These are phyloP conservation scores for Polymixis lichenea DNA, from an alignment of 2,888 invertebrate species.

Conservation along the genomic window DNA sequence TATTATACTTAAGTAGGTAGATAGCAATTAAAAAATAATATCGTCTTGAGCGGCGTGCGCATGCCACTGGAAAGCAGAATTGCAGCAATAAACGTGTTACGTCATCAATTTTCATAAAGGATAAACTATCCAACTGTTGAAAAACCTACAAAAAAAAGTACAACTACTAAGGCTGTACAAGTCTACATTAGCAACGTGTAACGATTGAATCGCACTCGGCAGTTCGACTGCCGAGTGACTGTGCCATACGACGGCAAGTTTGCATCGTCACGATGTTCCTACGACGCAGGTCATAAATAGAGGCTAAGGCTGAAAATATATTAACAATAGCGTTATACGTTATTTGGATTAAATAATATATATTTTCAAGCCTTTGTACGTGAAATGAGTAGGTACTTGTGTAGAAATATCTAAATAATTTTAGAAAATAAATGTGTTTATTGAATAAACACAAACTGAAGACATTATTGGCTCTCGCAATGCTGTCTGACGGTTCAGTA, in stretches of 20 bases:
- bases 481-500: neutral
- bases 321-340: constrained; percentile 22
- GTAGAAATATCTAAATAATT: neutral
- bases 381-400: neutral
- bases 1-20: neutral
- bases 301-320: constrained; percentile 51
- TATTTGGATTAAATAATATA: constrained; percentile 14
- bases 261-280: constrained; percentile 7
- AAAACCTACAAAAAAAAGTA: neutral
- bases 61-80: neutral
- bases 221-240: constrained; percentile 2
- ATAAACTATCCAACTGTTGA: neutral
- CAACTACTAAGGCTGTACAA: neutral
- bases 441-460: constrained; percentile 1
- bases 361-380: constrained; percentile 37
- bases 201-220: neutral
- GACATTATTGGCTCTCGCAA: neutral
- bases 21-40: neutral
- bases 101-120: neutral
- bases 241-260: neutral
- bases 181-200: neutral
- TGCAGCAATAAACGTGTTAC: neutral
- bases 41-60: neutral
- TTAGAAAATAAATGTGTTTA: constrained; percentile 5
- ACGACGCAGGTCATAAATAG: constrained; percentile 18